These are phyloP conservation scores for Akabosia matsudoensis DNA, from an alignment of 1,140 invertebrate species.

Conservation along the genomic window DNA sequence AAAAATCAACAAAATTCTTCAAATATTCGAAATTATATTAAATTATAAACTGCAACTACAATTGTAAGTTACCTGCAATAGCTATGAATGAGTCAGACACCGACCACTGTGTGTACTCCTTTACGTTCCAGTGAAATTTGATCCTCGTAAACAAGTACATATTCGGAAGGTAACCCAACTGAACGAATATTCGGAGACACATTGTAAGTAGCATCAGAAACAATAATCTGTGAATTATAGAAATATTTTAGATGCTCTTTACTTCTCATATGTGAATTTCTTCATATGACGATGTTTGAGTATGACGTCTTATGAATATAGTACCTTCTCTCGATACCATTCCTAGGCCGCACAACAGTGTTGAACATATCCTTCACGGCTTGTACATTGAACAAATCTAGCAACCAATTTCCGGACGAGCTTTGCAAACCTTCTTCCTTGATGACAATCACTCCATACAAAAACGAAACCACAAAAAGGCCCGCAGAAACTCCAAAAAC, in stretches of 20 bases:
- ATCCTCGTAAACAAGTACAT: constrained; percentile 34
- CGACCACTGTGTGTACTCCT: constrained; percentile 26
- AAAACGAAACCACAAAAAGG: constrained; percentile 16
- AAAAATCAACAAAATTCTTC: background rate
- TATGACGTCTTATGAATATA: background rate
- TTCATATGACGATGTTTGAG: too few species aligned
- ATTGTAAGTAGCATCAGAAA: constrained; percentile 34
- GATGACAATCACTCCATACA: constrained; percentile 34
- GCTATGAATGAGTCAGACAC: constrained; percentile 23
- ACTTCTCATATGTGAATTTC: too few species aligned
- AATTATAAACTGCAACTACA: background rate
- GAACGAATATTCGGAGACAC: constrained; percentile 33
- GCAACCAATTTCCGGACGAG: background rate
- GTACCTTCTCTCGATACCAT: constrained; percentile 32
- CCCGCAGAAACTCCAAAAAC: constrained; percentile 30
- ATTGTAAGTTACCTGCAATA: background rate
- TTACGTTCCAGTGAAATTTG: constrained; percentile 33
- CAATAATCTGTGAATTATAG: constrained; percentile 31
- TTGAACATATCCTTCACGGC: constrained; percentile 36
- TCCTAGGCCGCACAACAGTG: constrained; percentile 28
- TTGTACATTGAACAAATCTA: constrained; percentile 38
- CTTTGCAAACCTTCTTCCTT: constrained; percentile 16
- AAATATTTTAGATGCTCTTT: background rate
- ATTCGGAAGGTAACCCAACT: constrained; percentile 30
- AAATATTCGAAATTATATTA: background rate